Evolutionary conservation across 2,888 invertebrate species (phyloP), one percentile per base, ranked within the genome.

Genomic region (Taphrorychus bicolor): DNA sequence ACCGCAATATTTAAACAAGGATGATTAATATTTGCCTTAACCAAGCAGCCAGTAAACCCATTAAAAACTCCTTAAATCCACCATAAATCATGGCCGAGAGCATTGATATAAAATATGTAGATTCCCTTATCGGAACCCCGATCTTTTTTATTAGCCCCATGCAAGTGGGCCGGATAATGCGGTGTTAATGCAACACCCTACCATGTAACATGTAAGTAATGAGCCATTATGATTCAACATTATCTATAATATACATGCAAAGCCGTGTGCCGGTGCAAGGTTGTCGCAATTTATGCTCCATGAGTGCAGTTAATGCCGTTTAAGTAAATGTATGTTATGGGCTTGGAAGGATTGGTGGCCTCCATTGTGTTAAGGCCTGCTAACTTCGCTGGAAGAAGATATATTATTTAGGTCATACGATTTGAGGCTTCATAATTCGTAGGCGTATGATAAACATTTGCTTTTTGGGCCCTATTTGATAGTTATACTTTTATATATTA

Each of bases 161-260:
- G 54, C 49, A 56, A n/a, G 41, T 18, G 59, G 51, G 53, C 19
- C 57, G 57, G n/a, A 24, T 16, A 48, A 41, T 56, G 21, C 18
- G 52, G 66, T 51, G 66, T 61, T 66, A 66, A 66, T 66, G 57
- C 22, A 52, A 61, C 66, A 48, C 48, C 58, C 40, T 57, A 58
- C 56, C 60, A 23, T 57, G 56, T 69, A 64, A 69, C 64, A 69
- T 60, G 57, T 69, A 54, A 60, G 51, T 69, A 69, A 69, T 64
- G 64, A 59, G 56, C 63, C 64, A 64, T 64, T 69, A 69, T 69
- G 56, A 56, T 59, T 56, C 60, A 64, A 69, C 69, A 64, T 69
- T 69, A 69, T 69, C 64, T 60, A 64, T 56, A 64, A 63, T 69
- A 69, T 51, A 69, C 63, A 69, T 60, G 69, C 60, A 57, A 60